phyloP scores from a whole-genome alignment of 2,797 vertebrate species.

The Saxicola maurus region DNA sequence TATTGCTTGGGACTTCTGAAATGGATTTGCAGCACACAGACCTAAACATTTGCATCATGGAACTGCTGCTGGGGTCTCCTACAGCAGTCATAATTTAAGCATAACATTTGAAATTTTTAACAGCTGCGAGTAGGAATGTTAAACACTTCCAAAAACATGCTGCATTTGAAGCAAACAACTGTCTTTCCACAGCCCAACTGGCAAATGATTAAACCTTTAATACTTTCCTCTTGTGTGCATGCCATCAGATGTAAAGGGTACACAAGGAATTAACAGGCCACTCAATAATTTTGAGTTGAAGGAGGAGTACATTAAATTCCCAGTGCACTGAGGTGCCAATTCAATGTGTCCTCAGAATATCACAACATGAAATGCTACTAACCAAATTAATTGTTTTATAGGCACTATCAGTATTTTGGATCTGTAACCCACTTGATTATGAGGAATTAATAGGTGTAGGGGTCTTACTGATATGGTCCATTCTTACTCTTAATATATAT shows the following conservation, averaged over 20 bases:
- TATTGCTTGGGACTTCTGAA: background rate
- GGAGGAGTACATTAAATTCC: background rate
- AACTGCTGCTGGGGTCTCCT: background rate
- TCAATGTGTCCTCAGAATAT: background rate
- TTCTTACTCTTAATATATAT: background rate
- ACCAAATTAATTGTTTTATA: background rate
- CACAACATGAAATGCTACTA: background rate
- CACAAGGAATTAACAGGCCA: background rate
- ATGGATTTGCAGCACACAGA: background rate
- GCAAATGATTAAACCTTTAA: background rate
- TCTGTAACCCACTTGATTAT: background rate
- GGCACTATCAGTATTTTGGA: background rate
- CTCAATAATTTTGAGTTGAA: background rate
- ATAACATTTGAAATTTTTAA: background rate
- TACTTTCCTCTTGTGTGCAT: background rate
- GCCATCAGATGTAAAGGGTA: background rate
- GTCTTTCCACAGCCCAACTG: background rate
- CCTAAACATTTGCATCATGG: background rate
- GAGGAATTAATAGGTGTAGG: background rate
- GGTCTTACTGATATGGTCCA: background rate
- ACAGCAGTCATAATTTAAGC: background rate
- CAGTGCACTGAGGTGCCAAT: background rate
- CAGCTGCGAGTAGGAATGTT: background rate
- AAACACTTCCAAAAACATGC: background rate
- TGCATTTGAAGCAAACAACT: background rate